Base-by-base conservation (phyloP, 1,140 invertebrate genomes). In the Thereuonema tuberculata region DNA sequence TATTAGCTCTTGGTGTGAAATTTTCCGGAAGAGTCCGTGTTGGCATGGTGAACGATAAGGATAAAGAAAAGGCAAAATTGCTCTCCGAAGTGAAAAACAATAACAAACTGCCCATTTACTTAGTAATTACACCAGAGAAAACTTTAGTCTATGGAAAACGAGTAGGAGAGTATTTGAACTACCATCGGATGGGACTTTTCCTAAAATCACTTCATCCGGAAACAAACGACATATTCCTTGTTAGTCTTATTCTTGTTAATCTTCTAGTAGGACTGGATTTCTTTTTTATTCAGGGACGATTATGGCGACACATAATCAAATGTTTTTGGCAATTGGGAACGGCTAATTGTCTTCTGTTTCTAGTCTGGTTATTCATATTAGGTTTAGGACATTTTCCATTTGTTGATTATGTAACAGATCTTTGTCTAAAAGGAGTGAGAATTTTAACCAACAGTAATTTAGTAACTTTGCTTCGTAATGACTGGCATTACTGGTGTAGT, bases 11-110 rank as follows among this genome's bases (percentile, higher is more conserved):
- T 2, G 76, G 75, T 63, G 75, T 78, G 1, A 77, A 76, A 65
- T 80, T 79, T 68, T 75, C 76, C 48, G 78, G 78, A 37, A 64
- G 78, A 3, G 72, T 78, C 0, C 73, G 72, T 61, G 76, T 79
- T 70, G 77, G 75, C 21, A 69, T 71, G 26, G 68, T 77, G 24
- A 3, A 37, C 60, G 64, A 20, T n/a, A 70, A 72, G 27, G 69
- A 68, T 20, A 64, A 66, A 9, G 59, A 64, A 24, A 52, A 62
- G 21, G 47, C 67, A 53, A 60, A 68, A 61, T 66, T 64, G 61
- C 27, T 63, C 64, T 17, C 58, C 59, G 54, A 66, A 62, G 2
- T 62, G 50, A n/a, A n/a, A n/a, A 24, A 25, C 28, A 5, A 9
- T 12, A 55, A 26, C 29, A 66, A 60, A 26, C 48, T 68, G 46